These are phyloP conservation scores for Noctua janthe DNA, from an alignment of 2,888 invertebrate species.

Conservation along the genomic window DNA sequence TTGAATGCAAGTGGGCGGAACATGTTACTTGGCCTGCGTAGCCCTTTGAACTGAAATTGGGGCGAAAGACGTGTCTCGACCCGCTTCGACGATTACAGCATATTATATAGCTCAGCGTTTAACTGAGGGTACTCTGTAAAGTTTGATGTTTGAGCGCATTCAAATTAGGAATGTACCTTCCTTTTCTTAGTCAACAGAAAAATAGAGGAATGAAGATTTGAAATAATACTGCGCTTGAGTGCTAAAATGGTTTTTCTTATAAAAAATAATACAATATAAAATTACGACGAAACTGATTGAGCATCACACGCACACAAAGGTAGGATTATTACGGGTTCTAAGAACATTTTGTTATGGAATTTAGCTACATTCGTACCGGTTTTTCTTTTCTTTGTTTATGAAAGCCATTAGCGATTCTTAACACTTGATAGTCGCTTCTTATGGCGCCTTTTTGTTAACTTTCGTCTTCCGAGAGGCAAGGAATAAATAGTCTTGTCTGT, in stretches of 20 bases:
- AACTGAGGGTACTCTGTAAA: constrained; percentile 37
- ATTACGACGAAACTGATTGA: not conserved
- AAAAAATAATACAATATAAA: not conserved
- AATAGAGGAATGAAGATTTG: not conserved
- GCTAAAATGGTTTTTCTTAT: not conserved
- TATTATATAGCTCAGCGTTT: constrained; percentile 50
- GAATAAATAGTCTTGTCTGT: not conserved
- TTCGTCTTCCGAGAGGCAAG: not conserved
- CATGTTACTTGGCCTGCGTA: constrained; percentile 45
- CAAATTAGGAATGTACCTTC: constrained; percentile 33
- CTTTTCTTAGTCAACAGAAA: not conserved
- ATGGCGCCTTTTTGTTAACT: not conserved
- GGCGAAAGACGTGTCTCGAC: constrained; percentile 55
- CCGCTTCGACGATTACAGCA: constrained; percentile 51
- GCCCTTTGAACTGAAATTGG: constrained; percentile 63
- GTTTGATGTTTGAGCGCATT: constrained; percentile 42
- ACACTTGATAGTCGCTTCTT: constrained; percentile 5
- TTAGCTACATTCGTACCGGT: not conserved
- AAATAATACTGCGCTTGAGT: not conserved
- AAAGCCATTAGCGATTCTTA: constrained; percentile 14
- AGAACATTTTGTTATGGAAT: constrained; percentile 16
- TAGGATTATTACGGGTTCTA: constrained; percentile 16
- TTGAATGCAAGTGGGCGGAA: constrained; percentile 64
- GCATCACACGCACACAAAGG: not conserved
- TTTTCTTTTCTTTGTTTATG: constrained; percentile 24